Evolutionary conservation across 1,140 invertebrate genomes (phyloP).

Genomic region (Pseudomyrmex dendroicus): DNA sequence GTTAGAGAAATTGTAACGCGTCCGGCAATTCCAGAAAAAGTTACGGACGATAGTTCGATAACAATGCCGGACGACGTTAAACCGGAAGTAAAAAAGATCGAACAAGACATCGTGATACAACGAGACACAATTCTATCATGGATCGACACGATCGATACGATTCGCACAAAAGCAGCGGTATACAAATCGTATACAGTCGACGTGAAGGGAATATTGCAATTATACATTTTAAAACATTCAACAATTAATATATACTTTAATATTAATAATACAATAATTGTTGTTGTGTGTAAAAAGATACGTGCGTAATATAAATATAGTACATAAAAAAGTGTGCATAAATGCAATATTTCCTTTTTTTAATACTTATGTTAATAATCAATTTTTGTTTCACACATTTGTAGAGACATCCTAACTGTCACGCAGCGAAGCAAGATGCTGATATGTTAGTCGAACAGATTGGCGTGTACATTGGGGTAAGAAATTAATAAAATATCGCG

Average conservation of each 20-base stretch:
- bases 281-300: too few species aligned
- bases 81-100: slow-evolving; percentile 2
- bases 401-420: slow-evolving; percentile 60
- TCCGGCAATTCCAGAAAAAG: neutral
- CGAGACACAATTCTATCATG: slow-evolving; percentile 55
- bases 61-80: neutral
- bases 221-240: slow-evolving; percentile 7
- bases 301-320: neutral
- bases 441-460: slow-evolving; percentile 32
- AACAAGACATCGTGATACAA: slow-evolving; percentile 22
- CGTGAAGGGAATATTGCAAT: slow-evolving; percentile 12
- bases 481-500: neutral
- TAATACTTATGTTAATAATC: slow-evolving; percentile 20
- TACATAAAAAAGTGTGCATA: neutral
- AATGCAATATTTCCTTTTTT: slow-evolving; percentile 1
- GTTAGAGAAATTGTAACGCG: neutral
- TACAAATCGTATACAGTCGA: slow-evolving; percentile 6
- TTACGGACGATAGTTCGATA: neutral
- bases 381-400: slow-evolving; percentile 13
- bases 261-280: neutral
- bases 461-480: slow-evolving; percentile 47
- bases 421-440: slow-evolving; percentile 29
- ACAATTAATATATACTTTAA: neutral
- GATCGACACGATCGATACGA: slow-evolving; percentile 54
- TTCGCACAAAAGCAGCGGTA: slow-evolving; percentile 62